Base-by-base conservation (phyloP, 1,140 invertebrate genomes). In the Zaprionus taronus region DNA sequence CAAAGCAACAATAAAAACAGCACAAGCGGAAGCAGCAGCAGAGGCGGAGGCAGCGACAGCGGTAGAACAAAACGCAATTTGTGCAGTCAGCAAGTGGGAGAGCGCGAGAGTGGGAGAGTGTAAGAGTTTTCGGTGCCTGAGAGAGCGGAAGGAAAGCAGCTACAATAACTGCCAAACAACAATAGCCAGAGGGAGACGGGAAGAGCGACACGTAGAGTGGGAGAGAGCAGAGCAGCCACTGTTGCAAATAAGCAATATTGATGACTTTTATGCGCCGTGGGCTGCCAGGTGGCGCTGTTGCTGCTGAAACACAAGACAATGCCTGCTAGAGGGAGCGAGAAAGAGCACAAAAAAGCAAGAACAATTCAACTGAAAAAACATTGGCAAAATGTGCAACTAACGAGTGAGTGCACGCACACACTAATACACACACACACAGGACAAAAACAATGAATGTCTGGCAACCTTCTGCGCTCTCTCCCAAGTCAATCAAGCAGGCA, bases 241-340 rank as follows among this genome's bases (percentile, higher is more conserved):
- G 72, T 76, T 79, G 81, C 78, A 90, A 81, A 90, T 87, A 89
- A 87, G 86, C 85, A 85, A 85, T 89, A 90, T 89, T 90, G 85
- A 89, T 89, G 84, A 74, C 85, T 81, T 75, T 70, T 62, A 72
- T 57, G 58, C 68, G 67, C 67, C 60, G 63, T 72, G 61, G 53
- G 73, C 66, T 69, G 74, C 73, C 70, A 66, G 77, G 61, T 63
- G 83, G 83, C 79, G 73, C 80, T 76, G 49, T 20, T 11, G 14
- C 11, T 57, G 31, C 31, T 34, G 31, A 49, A 65, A 22, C 44
- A n/a, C 26, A 71, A 75, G 61, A 76, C 68, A 76, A 76, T 65
- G 62, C 47, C 9, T 12, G 47, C 3, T 4, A 51, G 41, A 9
- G 41, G 14, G 14, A 38, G 36, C 4, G 36, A 38, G 36, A 47